Conservation (phyloP, 2,888 invertebrate genomes). For the Mactromeris polynyma region DNA sequence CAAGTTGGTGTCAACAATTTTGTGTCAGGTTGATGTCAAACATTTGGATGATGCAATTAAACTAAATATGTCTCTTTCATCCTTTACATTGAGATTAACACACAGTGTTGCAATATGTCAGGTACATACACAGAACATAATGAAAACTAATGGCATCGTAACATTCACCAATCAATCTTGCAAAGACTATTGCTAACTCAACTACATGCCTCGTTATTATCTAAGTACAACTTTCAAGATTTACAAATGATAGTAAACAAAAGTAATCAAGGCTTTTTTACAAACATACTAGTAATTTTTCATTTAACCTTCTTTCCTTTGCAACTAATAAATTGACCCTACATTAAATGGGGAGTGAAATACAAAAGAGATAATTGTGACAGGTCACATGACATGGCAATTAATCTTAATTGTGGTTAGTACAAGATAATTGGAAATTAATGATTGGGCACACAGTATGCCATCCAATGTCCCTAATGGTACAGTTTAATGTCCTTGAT, state of each 20-base stretch:
- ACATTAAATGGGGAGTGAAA: constrained; percentile 19
- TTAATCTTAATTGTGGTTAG: constrained; percentile 42
- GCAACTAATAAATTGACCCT: constrained; percentile 45
- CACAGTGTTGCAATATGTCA: too few relatives aligned
- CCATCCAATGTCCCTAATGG: constrained; percentile 33
- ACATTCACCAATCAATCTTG: not conserved
- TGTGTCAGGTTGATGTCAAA: too few relatives aligned
- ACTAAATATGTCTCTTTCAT: too few relatives aligned
- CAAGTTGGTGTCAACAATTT: too few relatives aligned
- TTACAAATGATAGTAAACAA: not conserved
- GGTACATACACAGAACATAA: not conserved
- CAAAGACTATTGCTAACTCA: not conserved
- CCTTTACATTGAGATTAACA: too few relatives aligned
- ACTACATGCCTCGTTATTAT: not conserved
- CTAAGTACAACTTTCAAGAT: not conserved
- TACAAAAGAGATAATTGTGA: constrained; percentile 36
- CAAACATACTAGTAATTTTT: constrained; percentile 8
- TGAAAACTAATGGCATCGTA: not conserved
- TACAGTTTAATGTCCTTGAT: constrained; percentile 41
- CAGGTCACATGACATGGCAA: constrained; percentile 39
- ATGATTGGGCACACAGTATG: constrained; percentile 20
- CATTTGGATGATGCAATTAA: too few relatives aligned
- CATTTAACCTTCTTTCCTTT: constrained; percentile 20
- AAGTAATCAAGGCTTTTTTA: not conserved
- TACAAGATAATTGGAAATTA: constrained; percentile 45